These are phyloP conservation scores for Eueides isabella DNA, from an alignment of 1,140 invertebrate species.

Conservation along the genomic window DNA sequence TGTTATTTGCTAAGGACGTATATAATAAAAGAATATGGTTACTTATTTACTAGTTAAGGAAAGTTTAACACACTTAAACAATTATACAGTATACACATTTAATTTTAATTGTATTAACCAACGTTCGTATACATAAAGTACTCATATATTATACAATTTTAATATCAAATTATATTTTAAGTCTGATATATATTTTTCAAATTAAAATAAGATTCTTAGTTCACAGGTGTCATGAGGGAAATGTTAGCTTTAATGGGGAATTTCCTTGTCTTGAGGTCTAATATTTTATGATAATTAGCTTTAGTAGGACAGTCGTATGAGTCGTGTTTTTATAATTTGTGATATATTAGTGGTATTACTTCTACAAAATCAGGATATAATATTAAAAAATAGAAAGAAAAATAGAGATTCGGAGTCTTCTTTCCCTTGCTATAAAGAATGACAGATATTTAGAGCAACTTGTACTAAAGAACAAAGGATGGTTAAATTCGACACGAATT, in stretches of 20 bases:
- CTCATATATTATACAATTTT: background rate
- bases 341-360: background rate
- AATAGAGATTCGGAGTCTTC: no score
- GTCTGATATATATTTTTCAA: no score
- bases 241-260: no score
- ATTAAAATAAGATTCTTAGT: background rate
- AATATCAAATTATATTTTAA: no score
- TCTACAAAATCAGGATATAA: background rate
- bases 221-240: no score
- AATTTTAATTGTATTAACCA: no score
- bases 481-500: slow-evolving; percentile 6
- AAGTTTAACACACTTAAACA: no score
- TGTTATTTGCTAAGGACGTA: no score
- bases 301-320: background rate
- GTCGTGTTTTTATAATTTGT: background rate
- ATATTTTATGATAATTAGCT: background rate
- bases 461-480: background rate
- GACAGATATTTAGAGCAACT: background rate
- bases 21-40: no score
- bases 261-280: background rate
- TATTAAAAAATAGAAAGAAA: no score
- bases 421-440: background rate
- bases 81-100: no score
- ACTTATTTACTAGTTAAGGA: no score
- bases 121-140: background rate